Evolutionary conservation across 2,113 vertebrate genomes (phyloP).

Genomic region (Pelobates fuscus): DNA sequence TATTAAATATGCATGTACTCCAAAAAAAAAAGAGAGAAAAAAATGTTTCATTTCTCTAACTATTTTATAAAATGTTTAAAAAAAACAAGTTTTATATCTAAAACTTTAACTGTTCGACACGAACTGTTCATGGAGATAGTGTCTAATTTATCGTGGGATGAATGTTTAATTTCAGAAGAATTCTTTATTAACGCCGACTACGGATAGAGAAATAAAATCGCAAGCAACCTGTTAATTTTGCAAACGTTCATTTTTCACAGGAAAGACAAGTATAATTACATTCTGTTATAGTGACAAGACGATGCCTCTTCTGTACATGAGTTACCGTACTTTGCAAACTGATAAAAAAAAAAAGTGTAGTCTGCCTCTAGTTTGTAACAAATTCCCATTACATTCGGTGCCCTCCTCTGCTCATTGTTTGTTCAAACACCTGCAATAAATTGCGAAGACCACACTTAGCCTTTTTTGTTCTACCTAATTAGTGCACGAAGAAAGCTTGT

Average conservation of each 20-base stretch:
- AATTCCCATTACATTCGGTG: neutral
- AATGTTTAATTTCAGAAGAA: conserved; percentile 45
- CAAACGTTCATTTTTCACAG: conserved; percentile 43
- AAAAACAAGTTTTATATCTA: neutral
- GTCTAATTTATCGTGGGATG: conserved; percentile 44
- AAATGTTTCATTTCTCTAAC: neutral
- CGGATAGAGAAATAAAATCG: conserved; percentile 20
- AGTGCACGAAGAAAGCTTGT: too few relatives aligned
- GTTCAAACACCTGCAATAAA: too few relatives aligned
- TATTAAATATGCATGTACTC: too few relatives aligned
- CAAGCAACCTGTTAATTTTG: conserved; percentile 47
- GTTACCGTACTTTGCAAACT: conserved; percentile 33
- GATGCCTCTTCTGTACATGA: conserved; percentile 31
- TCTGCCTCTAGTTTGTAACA: neutral
- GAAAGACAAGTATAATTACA: conserved; percentile 40
- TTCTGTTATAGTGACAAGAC: conserved; percentile 24
- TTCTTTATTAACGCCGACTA: conserved; percentile 42
- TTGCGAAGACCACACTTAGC: too few relatives aligned
- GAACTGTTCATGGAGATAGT: conserved; percentile 43
- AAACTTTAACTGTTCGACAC: conserved; percentile 6
- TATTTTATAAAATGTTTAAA: neutral
- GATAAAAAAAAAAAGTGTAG: conserved; percentile 31
- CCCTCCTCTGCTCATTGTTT: too few relatives aligned
- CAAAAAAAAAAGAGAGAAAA: neutral
- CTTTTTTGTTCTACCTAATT: too few relatives aligned